Base-by-base conservation (phyloP, 2,888 invertebrate genomes). In the Philonicus albiceps region DNA sequence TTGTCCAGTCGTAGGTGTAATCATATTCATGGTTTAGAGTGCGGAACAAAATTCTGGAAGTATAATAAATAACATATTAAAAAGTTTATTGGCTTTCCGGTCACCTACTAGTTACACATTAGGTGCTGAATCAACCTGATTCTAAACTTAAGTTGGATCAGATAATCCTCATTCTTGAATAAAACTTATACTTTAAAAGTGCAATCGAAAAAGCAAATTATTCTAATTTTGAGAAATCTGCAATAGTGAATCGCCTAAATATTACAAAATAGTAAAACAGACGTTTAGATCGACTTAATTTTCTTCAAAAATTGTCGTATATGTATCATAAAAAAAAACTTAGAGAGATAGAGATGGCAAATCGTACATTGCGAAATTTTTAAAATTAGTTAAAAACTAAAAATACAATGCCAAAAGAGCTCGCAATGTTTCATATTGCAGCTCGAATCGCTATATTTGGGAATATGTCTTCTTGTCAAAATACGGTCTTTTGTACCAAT, bases 1-100 rank as follows among this genome's bases (percentile, higher is more conserved):
- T 97, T 90, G 99, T 99, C 99, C 99, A 99, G 94, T 99, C 99
- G 93, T 99, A 99, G 91, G 97, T 97, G 94, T 98, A 99, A 94
- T 99, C 99, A 93, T 98, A 99, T 93, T 98, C 98, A 93, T 99
- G 98, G 94, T 99, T 99, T 92, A 99, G 95, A 90, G 99, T 99
- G 93, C 99, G 97, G 95, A 99, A 99, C 92, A 99, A 95, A 93
- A 99, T 99, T 93, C 99, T 97, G 95, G 97, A 98, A 81, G 16
- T 34, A 74, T 34, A 22, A 22, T 11, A 64, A 64, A 64, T 13
- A 43, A 11, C 8, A 64, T 8, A 13, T 11, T 22, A 64, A 6
- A 22, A 27, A 64, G 27, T 27, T 22, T 64, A 64, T 22, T 2
- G 27, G 27, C 6, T 49, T 49, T 19, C n/a, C 6, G 11, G 19